Base-by-base conservation (phyloP, 2,888 invertebrate species). In the Drosophila kuntzei region DNA sequence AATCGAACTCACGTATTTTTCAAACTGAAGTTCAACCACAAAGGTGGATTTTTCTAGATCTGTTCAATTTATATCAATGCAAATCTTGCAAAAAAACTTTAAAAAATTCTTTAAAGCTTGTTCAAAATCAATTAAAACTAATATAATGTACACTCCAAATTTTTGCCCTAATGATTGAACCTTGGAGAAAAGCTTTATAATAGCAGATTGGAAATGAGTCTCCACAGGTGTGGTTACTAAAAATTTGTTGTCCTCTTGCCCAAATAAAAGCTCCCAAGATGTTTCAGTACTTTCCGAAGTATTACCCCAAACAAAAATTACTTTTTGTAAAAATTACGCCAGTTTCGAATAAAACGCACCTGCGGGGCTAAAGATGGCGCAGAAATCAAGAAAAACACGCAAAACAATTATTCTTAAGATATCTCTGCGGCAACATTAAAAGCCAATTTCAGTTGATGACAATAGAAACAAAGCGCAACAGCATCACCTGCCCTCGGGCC, bases 401-500 rank as follows among this genome's bases (percentile, higher is more conserved):
- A 90, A 91, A 91, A 91, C 91, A 91, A 91, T 91, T 91, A 91
- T 91, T 91, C 91, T 91, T 91, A 90, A 91, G 89, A 90, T 91
- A 91, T 91, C 91, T 91, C 91, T 85, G 85, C 90, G 91, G 91
- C 91, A 91, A 91, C 91, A 91, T 91, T 91, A 91, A 91, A 91
- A 91, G 91, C 91, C 91, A 91, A 91, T 91, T 91, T 91, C 90
- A 89, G 80, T 90, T 91, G 91, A 91, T 91, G 91, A 91, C 90
- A 90, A 90, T 90, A 86, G 85, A 77, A 81, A 80, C 76, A 86
- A 81, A 75, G 71, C 74, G 72, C 70, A 66, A 71, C 73, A 80
- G 75, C 63, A 46, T 60, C 82, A 86, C 88, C 85, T 83, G 85
- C 79, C 89, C 80, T 70, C 20, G 29, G 79, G 82, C 70, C 32